Base-by-base conservation (phyloP, 2,888 invertebrate species). In the Euspilapteryx auroguttella region DNA sequence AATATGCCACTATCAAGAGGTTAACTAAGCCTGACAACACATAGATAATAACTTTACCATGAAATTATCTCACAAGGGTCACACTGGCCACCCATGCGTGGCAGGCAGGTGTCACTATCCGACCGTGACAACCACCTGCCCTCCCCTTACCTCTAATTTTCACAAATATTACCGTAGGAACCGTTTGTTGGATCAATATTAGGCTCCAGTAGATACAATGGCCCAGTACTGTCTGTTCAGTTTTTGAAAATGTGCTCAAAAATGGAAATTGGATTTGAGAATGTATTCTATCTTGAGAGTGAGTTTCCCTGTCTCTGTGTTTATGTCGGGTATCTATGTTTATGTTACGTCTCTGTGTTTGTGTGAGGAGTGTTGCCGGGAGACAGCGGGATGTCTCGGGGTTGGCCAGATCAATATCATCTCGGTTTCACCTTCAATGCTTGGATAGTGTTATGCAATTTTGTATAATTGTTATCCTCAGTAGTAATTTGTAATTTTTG, bases 261-360 rank as follows among this genome's bases (percentile, higher is more conserved):
- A 56, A 75, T 75, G 75, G 71, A 73, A 48, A 68, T 77, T 73
- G 73, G 61, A 27, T 69, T 75, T 47, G 77, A 77, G 48, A 71
- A 66, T 45, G 73, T 77, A 51, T 76, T 77, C 49, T 77, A 76
- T 49, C 53, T 77, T 27, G 77, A 77, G 47, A 77, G 77, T 77
- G 54, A 77, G 77, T 75, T 53, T n/a, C n/a, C n/a, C n/a, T n/a
- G n/a, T n/a, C n/a, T n/a, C n/a, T n/a, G n/a, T n/a, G n/a, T n/a
- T n/a, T n/a, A n/a, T n/a, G n/a, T n/a, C n/a, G n/a, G n/a, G n/a
- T n/a, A n/a, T n/a, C n/a, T n/a, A n/a, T n/a, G n/a, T n/a, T n/a
- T 50, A 51, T 42, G 47, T 10, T 49, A 48, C n/a, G 8, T 48
- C 37, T 36, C 34, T 41, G 40, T 45, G 44, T 47, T 40, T 42